Evolutionary conservation across 2,888 invertebrate genomes (phyloP).

Genomic region (Drosophila percnosoma): DNA sequence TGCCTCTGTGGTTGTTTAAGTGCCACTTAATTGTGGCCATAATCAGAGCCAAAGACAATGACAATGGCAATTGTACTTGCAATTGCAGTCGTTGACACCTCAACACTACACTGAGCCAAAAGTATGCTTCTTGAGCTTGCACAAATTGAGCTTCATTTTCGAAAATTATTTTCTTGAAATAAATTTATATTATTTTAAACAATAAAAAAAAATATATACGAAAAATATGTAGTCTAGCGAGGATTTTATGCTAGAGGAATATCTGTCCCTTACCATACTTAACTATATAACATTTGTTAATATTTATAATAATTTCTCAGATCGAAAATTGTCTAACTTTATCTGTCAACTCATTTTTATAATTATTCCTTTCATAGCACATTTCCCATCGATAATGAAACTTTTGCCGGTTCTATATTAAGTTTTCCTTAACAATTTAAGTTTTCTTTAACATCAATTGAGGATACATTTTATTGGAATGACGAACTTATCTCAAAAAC

Average conservation of each 20-base stretch:
- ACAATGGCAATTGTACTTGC: slow-evolving; percentile 18
- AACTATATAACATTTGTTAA: neutral
- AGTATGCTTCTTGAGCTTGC: neutral
- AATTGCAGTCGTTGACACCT: slow-evolving; percentile 73
- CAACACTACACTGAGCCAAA: slow-evolving; percentile 1
- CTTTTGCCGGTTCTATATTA: neutral
- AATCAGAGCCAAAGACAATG: slow-evolving; percentile 46
- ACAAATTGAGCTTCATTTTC: neutral
- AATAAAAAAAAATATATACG: neutral
- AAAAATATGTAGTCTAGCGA: neutral
- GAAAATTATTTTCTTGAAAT: neutral
- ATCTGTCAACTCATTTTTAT: neutral
- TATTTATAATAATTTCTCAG: neutral
- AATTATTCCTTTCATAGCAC: neutral
- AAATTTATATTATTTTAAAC: neutral
- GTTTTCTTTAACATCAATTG: neutral
- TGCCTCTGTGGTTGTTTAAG: slow-evolving; percentile 33
- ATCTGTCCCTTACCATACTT: neutral
- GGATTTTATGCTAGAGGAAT: neutral
- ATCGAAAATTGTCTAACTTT: neutral
- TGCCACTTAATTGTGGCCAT: slow-evolving; percentile 71
- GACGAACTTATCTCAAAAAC: neutral
- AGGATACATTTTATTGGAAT: neutral
- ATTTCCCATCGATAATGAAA: neutral
- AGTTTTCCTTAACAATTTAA: neutral